Evolutionary conservation across 1,140 invertebrate species (phyloP).

Genomic region (Leptopilina clavipes): DNA sequence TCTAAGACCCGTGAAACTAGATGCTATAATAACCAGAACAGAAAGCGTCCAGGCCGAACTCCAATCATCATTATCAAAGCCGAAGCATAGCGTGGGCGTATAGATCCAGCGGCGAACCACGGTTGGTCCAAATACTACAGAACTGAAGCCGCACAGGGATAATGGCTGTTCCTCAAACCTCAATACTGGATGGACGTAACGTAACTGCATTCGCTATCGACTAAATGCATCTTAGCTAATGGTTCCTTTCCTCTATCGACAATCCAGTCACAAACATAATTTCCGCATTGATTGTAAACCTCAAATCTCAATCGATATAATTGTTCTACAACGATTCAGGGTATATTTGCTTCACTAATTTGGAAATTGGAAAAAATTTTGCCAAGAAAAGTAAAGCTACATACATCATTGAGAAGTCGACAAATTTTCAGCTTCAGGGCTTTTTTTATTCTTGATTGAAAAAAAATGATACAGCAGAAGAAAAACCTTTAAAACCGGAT

Average conservation of each 20-base stretch:
- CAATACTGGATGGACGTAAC: conserved; percentile 59
- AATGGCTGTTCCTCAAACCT: conserved; percentile 58
- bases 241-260: conserved; percentile 42
- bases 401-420: too few relatives aligned
- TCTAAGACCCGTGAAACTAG: conserved; percentile 46
- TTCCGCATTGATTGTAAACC: conserved; percentile 40
- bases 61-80: conserved; percentile 71
- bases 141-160: conserved; percentile 58
- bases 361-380: too few relatives aligned
- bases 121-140: conserved; percentile 50
- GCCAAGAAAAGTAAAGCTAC: too few relatives aligned
- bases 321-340: too few relatives aligned
- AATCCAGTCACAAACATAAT: conserved; percentile 36
- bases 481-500: too few relatives aligned
- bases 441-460: too few relatives aligned
- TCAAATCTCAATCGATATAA: not conserved
- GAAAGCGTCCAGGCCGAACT: conserved; percentile 59
- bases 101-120: conserved; percentile 52
- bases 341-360: too few relatives aligned
- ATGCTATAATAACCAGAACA: conserved; percentile 47
- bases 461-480: too few relatives aligned
- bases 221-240: conserved; percentile 51
- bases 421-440: too few relatives aligned
- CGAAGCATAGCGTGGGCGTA: conserved; percentile 48
- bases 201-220: conserved; percentile 58